Evolutionary conservation across 2,797 vertebrate genomes (phyloP), one percentile per base, ranked within the genome.

Genomic region (Nyctibius grandis): DNA sequence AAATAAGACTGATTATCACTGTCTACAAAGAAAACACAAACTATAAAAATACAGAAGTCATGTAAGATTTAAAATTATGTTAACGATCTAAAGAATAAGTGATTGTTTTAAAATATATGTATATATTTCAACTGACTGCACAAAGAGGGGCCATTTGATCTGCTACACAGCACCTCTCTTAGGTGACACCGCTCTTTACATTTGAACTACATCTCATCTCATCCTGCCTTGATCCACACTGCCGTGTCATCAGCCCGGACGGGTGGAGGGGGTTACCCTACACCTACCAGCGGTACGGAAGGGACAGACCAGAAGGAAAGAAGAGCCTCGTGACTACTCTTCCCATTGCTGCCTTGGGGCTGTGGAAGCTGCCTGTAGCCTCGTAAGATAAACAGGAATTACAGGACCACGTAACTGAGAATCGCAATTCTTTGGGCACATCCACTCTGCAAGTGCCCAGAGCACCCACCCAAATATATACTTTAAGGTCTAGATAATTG

Each of bases 291-390:
- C 14, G 12, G 44, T 31, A 51, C 60, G 67, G 38, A 29, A 34
- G 61, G 25, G 67, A 90, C 89, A 89, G 64, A 53, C 56, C 54
- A 69, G 86, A 34, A 69, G 65, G 40, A 68, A 57, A 76, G 33
- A 33, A n/a, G 48, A 68, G 63, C 88, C 70, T 74, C n/a, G 15
- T 1, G 17, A 1, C 47, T n/a, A n/a, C 88, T 64, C 40, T 44
- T 78, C 82, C 88, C 85, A 15, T 54, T 15, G 57, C 92, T 57
- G 36, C n/a, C 48, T 28, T 33, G 59, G 70, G 92, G 88, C 85
- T 77, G 69, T 69, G 83, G 82, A 94, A 95, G 84, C 92, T 95
- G 93, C 56, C 89, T 21, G 59, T 64, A 67, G 81, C 54, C 77
- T 60, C 11, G 2, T 6, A 29, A 33, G 45, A 33, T 12, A 12